Conservation (phyloP, 2,888 invertebrate genomes). For the Cataglyphis livida region DNA sequence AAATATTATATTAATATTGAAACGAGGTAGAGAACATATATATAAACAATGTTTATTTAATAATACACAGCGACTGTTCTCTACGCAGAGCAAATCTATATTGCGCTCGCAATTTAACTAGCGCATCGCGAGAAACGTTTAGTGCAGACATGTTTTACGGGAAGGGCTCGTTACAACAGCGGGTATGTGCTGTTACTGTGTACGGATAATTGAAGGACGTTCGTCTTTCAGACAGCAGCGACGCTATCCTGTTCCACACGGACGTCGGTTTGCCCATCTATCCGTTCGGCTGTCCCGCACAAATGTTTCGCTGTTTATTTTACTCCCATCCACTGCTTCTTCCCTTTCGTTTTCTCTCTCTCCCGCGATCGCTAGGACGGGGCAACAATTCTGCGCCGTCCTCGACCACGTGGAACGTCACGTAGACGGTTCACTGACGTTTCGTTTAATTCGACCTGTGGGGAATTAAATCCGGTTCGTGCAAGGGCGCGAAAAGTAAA, state of each 20-base stretch:
- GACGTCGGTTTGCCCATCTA: constrained; percentile 47
- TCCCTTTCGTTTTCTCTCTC: not conserved
- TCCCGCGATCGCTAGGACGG: constrained; percentile 1
- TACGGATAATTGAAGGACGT: constrained; percentile 71
- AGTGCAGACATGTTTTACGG: constrained; percentile 52
- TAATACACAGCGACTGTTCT: not conserved
- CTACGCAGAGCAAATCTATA: not conserved
- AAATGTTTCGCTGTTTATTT: constrained; percentile 55
- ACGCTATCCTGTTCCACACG: constrained; percentile 53
- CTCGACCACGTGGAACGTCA: constrained; percentile 56
- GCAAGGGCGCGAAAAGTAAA: constrained; percentile 45
- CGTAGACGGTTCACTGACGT: constrained; percentile 50
- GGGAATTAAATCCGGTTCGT: constrained; percentile 63
- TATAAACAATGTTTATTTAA: not conserved
- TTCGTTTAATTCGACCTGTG: constrained; percentile 66
- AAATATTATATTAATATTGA: not conserved
- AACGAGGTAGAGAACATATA: not conserved
- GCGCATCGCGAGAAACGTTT: constrained; percentile 45
- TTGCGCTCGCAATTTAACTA: constrained; percentile 33
- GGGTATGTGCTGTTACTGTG: constrained; percentile 35
- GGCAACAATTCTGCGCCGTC: constrained; percentile 47
- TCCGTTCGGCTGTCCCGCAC: constrained; percentile 39
- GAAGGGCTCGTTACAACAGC: constrained; percentile 41
- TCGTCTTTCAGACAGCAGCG: constrained; percentile 66
- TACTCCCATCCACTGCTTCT: constrained; percentile 29